Conservation (phyloP, 2,888 invertebrate species). For the Listrodromus nycthemerus region DNA sequence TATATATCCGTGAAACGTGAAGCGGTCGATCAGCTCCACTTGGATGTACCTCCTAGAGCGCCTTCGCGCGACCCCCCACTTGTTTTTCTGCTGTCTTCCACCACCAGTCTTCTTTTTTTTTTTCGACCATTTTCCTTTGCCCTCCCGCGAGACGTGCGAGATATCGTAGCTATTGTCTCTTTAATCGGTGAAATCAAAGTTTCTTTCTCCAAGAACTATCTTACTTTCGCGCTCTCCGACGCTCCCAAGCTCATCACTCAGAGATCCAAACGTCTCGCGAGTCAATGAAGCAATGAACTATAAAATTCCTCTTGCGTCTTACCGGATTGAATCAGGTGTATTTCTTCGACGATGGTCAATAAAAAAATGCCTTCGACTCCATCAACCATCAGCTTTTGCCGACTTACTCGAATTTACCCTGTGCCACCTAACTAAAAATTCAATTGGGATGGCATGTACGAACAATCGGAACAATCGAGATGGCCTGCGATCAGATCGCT, state of each 20-base stretch:
- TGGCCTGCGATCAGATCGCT: constrained; percentile 33
- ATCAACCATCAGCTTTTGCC: background rate
- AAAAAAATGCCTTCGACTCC: background rate
- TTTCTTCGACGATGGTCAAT: background rate
- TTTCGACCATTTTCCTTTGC: constrained; percentile 49
- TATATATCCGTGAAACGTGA: constrained; percentile 77
- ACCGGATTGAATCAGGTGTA: background rate
- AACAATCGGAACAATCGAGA: background rate
- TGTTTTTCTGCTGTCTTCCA: constrained; percentile 43
- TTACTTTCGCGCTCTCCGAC: background rate
- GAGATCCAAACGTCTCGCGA: background rate
- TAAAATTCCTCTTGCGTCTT: background rate
- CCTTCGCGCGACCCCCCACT: constrained; percentile 55
- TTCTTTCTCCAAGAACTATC: constrained; percentile 46
- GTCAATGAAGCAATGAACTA: background rate
- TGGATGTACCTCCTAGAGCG: constrained; percentile 25
- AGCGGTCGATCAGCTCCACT: constrained; percentile 74
- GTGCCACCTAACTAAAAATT: too few species aligned
- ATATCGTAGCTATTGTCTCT: constrained; percentile 76
- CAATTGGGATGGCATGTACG: constrained; percentile 1
- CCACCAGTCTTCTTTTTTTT: constrained; percentile 33
- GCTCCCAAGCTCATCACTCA: background rate
- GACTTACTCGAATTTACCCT: too few species aligned
- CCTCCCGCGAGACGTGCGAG: constrained; percentile 66
- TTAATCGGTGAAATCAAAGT: constrained; percentile 76